Conservation (phyloP, 2,113 vertebrate species). For the Perca flavescens region DNA sequence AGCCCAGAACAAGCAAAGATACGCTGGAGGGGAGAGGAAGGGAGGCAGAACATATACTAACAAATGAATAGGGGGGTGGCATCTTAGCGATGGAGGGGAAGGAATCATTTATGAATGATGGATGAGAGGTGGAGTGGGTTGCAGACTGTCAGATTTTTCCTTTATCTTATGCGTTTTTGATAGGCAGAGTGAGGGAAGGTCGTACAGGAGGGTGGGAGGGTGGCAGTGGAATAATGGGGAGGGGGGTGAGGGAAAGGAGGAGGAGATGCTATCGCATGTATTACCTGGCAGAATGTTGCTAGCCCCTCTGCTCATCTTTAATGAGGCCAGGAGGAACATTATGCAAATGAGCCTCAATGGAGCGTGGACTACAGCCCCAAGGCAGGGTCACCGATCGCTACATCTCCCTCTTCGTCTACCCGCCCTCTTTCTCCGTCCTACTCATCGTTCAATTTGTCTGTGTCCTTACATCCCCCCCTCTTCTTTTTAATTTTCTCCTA, state of each 20-base stretch:
- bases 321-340: slow-evolving; percentile 74
- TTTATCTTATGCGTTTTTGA: slow-evolving; percentile 72
- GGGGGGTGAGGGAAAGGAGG: slow-evolving; percentile 3
- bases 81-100: slow-evolving; percentile 30
- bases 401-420: slow-evolving; percentile 1
- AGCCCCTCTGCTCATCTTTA: slow-evolving; percentile 60
- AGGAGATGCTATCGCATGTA: slow-evolving; percentile 43
- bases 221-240: slow-evolving; percentile 10
- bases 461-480: slow-evolving; percentile 19
- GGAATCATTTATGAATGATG: slow-evolving; percentile 71
- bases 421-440: slow-evolving; percentile 9
- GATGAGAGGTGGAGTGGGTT: slow-evolving; percentile 77
- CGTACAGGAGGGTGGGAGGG: slow-evolving; percentile 36
- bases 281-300: slow-evolving; percentile 57
- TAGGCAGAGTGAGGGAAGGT: slow-evolving; percentile 57
- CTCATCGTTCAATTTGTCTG: slow-evolving; percentile 28
- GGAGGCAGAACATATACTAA: slow-evolving; percentile 58
- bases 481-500: slow-evolving; percentile 43
- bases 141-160: slow-evolving; percentile 74
- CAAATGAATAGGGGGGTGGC: slow-evolving; percentile 48
- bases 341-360: slow-evolving; percentile 77
- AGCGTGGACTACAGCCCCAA: slow-evolving; percentile 47
- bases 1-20: slow-evolving; percentile 54
- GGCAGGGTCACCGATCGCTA: slow-evolving; percentile 55
- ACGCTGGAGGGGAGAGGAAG: slow-evolving; percentile 37